Evolutionary conservation across 2,113 vertebrate genomes (phyloP), one percentile per base, ranked within the genome.

Genomic region (Chascanopsetta lugubris): DNA sequence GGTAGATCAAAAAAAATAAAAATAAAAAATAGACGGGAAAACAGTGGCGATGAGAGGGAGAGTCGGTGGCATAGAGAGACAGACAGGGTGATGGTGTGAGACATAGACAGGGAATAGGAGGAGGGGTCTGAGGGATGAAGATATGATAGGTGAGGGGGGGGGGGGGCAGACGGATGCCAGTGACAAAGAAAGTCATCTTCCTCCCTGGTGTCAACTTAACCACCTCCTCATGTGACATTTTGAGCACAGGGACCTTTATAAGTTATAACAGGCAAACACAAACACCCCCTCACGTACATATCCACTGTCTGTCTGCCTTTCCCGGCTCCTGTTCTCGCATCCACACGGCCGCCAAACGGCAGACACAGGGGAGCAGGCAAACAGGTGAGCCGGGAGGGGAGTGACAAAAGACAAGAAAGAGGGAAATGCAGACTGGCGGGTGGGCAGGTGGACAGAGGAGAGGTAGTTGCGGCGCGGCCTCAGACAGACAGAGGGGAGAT

Each of bases 51-150:
- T 64, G 25, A 65, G 59, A 62, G 59, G 38, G 42, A 48, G 40
- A 50, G 69, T 57, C 56, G 61, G 30, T 50, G 30, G 57, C 29
- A 69, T 55, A 18, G 50, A 45, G 15, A 81, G 63, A 79, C 47
- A 67, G 68, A 64, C 13, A 67, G 49, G 22, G 36, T 36, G 68
- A 64, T 11, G 64, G 49, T 20, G 36, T 36, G 4, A 69, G 42
- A 40, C 36, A 46, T 49, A 59, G 66, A 62, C 36, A 75, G 48
- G 49, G 48, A 76, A n/a, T 54, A 73, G 67, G 32, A 55, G 51
- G 42, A 62, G 49, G 69, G 27, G 21, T 76, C 27, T 38, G 20
- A 24, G 49, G 18, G 61, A 83, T 73, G 64, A 25, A 75, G 81
- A 61, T 63, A 58, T 66, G 57, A 73, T 59, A 30, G 45, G 12